These are phyloP conservation scores for Drosophila demipolita DNA, from an alignment of 2,888 invertebrate genomes.

Conservation along the genomic window DNA sequence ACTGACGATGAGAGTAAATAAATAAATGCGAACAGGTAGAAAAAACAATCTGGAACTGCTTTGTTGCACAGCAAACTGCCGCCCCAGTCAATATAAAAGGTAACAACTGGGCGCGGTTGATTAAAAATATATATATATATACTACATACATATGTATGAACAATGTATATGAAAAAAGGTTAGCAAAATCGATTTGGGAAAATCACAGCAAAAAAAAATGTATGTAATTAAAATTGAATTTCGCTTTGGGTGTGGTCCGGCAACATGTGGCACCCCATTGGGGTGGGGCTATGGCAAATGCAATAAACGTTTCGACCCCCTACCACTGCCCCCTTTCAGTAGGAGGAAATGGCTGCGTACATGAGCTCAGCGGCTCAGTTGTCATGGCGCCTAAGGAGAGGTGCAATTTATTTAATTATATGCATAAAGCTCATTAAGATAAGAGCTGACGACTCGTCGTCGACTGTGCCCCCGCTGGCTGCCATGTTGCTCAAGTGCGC, in stretches of 20 bases:
- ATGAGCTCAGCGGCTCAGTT: slow-evolving; percentile 54
- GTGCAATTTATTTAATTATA: slow-evolving; percentile 84
- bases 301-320: slow-evolving; percentile 19
- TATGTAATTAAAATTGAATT: slow-evolving; percentile 77
- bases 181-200: slow-evolving; percentile 70
- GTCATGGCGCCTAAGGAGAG: slow-evolving; percentile 71
- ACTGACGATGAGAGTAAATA: slow-evolving; percentile 63
- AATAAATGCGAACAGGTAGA: slow-evolving; percentile 65
- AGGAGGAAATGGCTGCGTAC: slow-evolving; percentile 8
- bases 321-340: not conserved
- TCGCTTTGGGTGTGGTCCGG: slow-evolving; percentile 57
- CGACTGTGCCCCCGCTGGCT: slow-evolving; percentile 26
- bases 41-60: slow-evolving; percentile 75
- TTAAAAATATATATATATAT: slow-evolving; percentile 63
- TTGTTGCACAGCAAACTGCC: slow-evolving; percentile 69
- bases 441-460: slow-evolving; percentile 71
- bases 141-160: slow-evolving; percentile 28
- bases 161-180: slow-evolving; percentile 45
- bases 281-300: slow-evolving; percentile 52
- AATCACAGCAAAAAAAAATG: slow-evolving; percentile 39
- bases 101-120: slow-evolving; percentile 80
- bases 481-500: slow-evolving; percentile 72
- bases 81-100: slow-evolving; percentile 58
- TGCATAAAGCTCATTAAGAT: slow-evolving; percentile 84
- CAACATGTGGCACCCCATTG: slow-evolving; percentile 48